Conservation (phyloP, 2,888 invertebrate genomes). For the Adelognathus sp. region DNA sequence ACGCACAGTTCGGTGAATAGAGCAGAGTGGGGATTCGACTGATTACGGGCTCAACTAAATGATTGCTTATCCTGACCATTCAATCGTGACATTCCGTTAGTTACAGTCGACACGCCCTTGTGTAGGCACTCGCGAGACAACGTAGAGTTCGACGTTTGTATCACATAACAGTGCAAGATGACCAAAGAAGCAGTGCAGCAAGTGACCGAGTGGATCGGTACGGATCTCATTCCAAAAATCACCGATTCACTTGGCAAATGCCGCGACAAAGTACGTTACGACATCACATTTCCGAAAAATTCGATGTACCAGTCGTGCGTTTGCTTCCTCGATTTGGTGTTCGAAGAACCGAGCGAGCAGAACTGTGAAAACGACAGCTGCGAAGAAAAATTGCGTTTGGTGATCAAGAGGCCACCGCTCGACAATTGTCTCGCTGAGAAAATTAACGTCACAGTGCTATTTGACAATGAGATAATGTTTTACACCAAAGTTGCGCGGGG, state of each 20-base stretch:
- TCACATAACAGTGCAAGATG: too few relatives aligned
- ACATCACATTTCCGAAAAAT: conserved; percentile 54
- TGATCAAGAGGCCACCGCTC: conserved; percentile 61
- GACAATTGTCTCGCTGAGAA: fast-evolving
- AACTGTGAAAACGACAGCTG: too few relatives aligned
- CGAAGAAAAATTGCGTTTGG: conserved; percentile 44
- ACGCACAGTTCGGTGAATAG: too few relatives aligned
- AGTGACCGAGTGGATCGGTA: conserved; percentile 56
- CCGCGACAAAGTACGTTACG: conserved; percentile 47
- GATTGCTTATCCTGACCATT: too few relatives aligned
- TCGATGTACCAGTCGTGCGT: conserved; percentile 64
- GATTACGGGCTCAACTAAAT: too few relatives aligned
- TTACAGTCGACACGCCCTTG: too few relatives aligned
- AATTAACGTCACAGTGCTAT: conserved; percentile 47
- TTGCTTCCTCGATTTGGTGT: too few relatives aligned
- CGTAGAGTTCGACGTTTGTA: too few relatives aligned
- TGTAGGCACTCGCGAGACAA: too few relatives aligned
- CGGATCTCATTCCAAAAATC: conserved; percentile 56
- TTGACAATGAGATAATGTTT: conserved; percentile 75
- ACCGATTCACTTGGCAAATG: conserved; percentile 35
- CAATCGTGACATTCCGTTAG: too few relatives aligned
- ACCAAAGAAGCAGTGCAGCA: background rate
- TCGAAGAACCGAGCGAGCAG: too few relatives aligned
- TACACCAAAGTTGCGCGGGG: conserved; percentile 63
- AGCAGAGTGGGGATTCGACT: too few relatives aligned